Base-by-base conservation (phyloP, 2,888 invertebrate genomes). In the Heliconius charithonia region DNA sequence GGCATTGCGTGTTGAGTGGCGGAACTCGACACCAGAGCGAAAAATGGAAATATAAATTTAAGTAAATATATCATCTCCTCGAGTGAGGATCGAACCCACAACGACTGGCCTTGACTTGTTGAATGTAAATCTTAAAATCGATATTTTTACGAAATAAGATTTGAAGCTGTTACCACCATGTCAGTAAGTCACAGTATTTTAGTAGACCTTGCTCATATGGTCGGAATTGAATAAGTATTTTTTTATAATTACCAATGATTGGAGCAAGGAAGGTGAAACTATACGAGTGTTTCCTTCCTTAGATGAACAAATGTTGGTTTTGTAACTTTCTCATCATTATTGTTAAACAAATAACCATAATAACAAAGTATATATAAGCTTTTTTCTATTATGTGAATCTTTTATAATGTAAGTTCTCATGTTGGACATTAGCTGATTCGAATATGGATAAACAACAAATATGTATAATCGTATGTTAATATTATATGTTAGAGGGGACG, bases 261-360 rank as follows among this genome's bases (percentile, higher is more conserved):
- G 29, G 16, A 25, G 74, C 27, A 66, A 45, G 41, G 45, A 74
- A 74, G 22, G 13, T 41, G 29, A 66, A 66, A 22, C 45, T 51
- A 32, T 51, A 32, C 63, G 16, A 3, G n/a, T 9, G 59, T 19
- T 72, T 72, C 72, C 59, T 72, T 72, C 72, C 37, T 59, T 72
- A 16, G 3, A 19, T 45, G 27, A 45, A 37, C 9, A 59, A 59
- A 59, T 59, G 59, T 59, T 37, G 37, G 9, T n/a, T 72, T 59
- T 72, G 32, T 59, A 59, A 72, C 63, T 74, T 74, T 74, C 74
- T 41, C 63, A 65, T 62, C 74, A 74, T 74, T 74, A 74, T 45
- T 27, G 25, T 22, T 41, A 74, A 74, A 62, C n/a, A 74, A 65
- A 74, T 45, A 65, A 63, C 27, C 45, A n/a, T 45, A 45, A 29